Base-by-base conservation (phyloP, 2,888 invertebrate species). In the Stenolophus ochropezus region DNA sequence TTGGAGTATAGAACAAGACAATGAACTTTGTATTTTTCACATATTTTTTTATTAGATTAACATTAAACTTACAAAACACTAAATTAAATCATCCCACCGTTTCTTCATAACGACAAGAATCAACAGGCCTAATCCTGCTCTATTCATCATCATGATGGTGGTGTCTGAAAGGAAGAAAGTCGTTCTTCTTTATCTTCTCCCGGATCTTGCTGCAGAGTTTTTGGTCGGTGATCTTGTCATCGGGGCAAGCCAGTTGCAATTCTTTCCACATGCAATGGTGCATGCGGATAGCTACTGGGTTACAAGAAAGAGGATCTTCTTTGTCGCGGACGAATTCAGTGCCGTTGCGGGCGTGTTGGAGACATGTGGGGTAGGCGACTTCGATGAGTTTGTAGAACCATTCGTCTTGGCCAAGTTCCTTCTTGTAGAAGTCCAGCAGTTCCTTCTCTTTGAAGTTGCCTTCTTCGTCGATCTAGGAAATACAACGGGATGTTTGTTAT, bases 241-340 rank as follows among this genome's bases (percentile, higher is more conserved):
- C 87, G 14, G 90, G 89, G 84, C 90, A 90, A 69, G 85, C 86
- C 21, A 89, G 84, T 84, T 89, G 89, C 82, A 89, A 85, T 84
- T 89, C 87, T 82, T 86, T 87, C 86, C 88, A 89, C 69, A 90
- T 81, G 83, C 90, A 90, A 81, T 88, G 88, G 42, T 85, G 85
- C 56, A 88, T 85, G 81, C 86, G 86, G 20, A 88, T 84, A 18
- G 86, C 87, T 3, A 87, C 85, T 1, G 88, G 87, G 85, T 88
- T 89, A 84, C 89, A 90, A 42, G 85, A 77, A 21, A 85, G 85
- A 56, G 82, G 81, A 80, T 85, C 85, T 53, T 81, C 83, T 20
- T 85, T 69, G 49, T 83, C 83, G 82, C 84, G 83, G 11, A 75
- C 75, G 61, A 84, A 85, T 18, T 78, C 82, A 33, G 86, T 86